Percentiles rank a stretch among this genome's conserved stretches.
Evolutionary conservation across 35 echinoderm and acorn worm species (phyloP).

Genomic region (Apostichopus japonicus): DNA sequence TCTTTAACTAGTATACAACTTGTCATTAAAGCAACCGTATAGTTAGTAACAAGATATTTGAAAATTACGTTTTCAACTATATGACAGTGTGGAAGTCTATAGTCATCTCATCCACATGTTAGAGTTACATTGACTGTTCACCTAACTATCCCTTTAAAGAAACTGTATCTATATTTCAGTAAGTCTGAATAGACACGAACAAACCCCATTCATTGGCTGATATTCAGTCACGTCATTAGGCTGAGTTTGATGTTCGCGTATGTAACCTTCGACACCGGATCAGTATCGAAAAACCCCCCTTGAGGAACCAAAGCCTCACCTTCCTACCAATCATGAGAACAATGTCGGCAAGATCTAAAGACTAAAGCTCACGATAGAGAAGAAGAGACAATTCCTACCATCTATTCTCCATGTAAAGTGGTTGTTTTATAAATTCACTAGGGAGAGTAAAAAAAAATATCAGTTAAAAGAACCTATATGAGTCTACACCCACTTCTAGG

Average conservation of each 20-base stretch:
- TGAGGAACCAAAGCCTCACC: constrained; percentile 4
- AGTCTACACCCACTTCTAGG: constrained; percentile 8
- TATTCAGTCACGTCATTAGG: background rate
- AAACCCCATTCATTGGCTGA: no score
- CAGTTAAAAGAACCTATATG: background rate
- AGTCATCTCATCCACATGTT: no score
- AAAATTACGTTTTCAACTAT: no score
- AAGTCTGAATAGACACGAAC: no score
- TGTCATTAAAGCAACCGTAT: no score
- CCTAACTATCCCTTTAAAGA: no score
- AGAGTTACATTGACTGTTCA: no score
- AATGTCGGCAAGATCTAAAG: constrained; percentile 13
- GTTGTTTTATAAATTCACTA: background rate
- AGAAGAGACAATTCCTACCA: background rate
- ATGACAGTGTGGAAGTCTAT: no score
- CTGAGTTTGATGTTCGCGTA: background rate
- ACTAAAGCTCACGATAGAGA: background rate
- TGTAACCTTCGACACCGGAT: constrained; percentile 8
- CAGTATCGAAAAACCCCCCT: background rate
- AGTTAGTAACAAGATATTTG: no score
- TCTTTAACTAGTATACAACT: no score
- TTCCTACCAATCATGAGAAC: background rate
- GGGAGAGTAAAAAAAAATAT: background rate
- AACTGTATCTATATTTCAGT: no score
- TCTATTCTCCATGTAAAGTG: background rate